phyloP scores from a whole-genome alignment of 2,797 vertebrate genomes.

The Xenops minutus region DNA sequence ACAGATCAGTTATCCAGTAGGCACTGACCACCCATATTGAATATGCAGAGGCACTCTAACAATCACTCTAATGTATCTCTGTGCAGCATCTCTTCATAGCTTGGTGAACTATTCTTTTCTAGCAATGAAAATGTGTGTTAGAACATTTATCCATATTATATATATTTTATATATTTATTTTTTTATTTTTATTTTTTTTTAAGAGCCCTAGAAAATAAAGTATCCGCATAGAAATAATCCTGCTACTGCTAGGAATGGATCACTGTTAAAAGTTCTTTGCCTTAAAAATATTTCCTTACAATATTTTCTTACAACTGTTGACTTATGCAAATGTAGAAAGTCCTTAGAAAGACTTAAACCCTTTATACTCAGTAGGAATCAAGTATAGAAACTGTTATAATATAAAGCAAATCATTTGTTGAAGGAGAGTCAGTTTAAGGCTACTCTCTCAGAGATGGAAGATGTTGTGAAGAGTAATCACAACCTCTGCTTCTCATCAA shows the following conservation, averaged over 20 bases:
- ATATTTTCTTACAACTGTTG: background rate
- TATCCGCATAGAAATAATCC: background rate
- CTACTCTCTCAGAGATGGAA: background rate
- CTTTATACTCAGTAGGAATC: background rate
- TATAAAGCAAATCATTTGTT: background rate
- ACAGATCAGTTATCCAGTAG: conserved; percentile 8
- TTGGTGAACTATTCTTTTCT: background rate
- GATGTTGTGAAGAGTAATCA: background rate
- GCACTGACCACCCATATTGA: background rate
- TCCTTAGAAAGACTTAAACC: background rate
- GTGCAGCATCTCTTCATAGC: background rate
- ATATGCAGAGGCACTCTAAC: background rate
- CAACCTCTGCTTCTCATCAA: background rate
- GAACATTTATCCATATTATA: background rate
- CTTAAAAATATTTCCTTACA: background rate
- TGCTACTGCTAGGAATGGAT: background rate
- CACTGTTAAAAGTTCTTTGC: background rate
- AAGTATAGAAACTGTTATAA: background rate
- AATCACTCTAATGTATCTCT: background rate
- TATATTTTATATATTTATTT: background rate
- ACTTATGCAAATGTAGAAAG: background rate
- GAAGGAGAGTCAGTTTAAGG: background rate
- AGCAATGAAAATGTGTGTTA: background rate
- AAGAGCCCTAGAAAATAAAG: background rate
- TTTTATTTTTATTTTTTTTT: too few relatives aligned